A percentile compares a stretch with the other conserved stretches of the same genome.
Conservation (phyloP, 2,113 vertebrate species). For the Zosterops borbonicus region DNA sequence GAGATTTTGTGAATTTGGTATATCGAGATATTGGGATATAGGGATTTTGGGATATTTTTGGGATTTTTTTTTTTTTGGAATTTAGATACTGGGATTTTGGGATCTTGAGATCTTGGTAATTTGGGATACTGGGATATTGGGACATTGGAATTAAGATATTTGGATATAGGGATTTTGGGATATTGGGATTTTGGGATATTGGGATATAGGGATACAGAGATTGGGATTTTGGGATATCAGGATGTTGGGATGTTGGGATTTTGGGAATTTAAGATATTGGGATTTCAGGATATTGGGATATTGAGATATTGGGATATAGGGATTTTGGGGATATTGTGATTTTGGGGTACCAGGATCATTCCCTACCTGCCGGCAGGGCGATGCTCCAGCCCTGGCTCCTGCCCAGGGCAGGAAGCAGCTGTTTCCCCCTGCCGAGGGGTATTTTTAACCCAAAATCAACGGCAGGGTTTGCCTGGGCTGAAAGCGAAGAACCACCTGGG, state of each 20-base stretch:
- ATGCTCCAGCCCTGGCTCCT: not conserved
- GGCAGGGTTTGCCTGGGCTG: not conserved
- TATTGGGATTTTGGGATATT: rapidly evolving
- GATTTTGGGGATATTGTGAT: rapidly evolving
- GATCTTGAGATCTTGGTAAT: rapidly evolving
- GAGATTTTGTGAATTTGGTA: rapidly evolving
- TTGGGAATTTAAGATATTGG: too few species aligned
- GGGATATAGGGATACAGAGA: rapidly evolving
- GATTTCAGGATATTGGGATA: rapidly evolving
- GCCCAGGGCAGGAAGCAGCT: conserved; percentile 41
- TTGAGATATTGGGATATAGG: rapidly evolving
- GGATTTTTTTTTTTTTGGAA: not conserved
- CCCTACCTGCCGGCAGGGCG: not conserved
- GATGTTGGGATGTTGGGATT: rapidly evolving
- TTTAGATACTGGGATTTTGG: too few species aligned
- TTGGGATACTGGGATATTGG: rapidly evolving
- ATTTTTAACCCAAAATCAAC: conserved; percentile 25
- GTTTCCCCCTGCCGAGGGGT: conserved; percentile 25
- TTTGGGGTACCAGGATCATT: rapidly evolving
- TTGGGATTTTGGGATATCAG: rapidly evolving
- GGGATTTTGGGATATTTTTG: not conserved
- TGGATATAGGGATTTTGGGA: not conserved
- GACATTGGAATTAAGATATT: too few species aligned
- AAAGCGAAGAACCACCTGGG: conserved; percentile 50
- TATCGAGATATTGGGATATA: rapidly evolving